Evolutionary conservation across 2,888 invertebrate species (phyloP), one percentile per base, ranked within the genome.

Genomic region (Leptura quadrifasciata): DNA sequence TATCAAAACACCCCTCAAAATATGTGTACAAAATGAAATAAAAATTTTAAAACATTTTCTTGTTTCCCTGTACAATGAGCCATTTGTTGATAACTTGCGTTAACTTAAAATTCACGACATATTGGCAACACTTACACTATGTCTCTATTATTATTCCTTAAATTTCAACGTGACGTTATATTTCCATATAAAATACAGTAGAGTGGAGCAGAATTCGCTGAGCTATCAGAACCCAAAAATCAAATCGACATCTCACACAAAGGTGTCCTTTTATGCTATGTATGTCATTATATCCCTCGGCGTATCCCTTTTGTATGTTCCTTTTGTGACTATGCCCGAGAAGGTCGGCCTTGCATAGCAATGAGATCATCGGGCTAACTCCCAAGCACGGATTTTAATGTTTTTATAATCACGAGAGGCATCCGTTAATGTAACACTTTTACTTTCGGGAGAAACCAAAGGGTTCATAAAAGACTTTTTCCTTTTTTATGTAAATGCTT

Each of bases 341-440:
- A 84, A 86, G 86, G 84, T 84, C 86, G 85, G 86, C 86, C 88
- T 88, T 88, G 89, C 89, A 89, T 89, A 88, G 85, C 88, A 88
- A 89, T 88, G 87, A 88, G 88, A 81, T 80, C 81, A 85, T 82
- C 84, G 80, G 83, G 83, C 81, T 83, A 75, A 75, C 72, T 75
- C 75, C 74, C 75, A 82, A 84, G 85, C 86, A 81, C 82, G 84
- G 88, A 88, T 88, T 88, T 88, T 88, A 88, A 89, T 89, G 88
- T 89, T 89, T 89, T 89, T 89, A 89, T 89, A 89, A 89, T 89
- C 88, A 88, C 85, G 84, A 84, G 77, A 72, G 70, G 35, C 74
- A 81, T 74, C 82, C 82, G 82, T 84, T 85, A 85, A 84, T 84
- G 84, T 83, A 83, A 85, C 85, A 85, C 87, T 88, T 86, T 87